Base-by-base conservation (phyloP, 1,140 invertebrate species). In the Nasonia longicornis region DNA sequence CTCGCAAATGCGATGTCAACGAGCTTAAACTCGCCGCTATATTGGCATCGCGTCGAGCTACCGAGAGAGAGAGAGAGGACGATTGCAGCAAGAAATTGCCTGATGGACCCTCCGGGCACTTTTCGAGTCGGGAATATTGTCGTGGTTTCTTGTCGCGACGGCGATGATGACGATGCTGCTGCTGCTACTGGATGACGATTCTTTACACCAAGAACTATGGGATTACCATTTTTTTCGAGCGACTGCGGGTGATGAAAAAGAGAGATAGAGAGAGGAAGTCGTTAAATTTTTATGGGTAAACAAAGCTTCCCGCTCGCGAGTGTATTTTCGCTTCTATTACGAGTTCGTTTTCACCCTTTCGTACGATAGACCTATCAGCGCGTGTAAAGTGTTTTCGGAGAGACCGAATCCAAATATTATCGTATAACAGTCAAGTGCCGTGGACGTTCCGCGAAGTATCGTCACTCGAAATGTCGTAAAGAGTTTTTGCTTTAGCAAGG, bases 1-100 rank as follows among this genome's bases (percentile, higher is more conserved):
- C 89, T 88, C 86, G 86, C 86, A 82, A 86, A 77, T 84, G 67
- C 82, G 81, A 85, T 89, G 88, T 90, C 89, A 89, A 90, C 87
- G 85, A 90, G 89, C 85, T 87, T 85, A 88, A 35, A 89, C 86
- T 89, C 78, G 71, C 84, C 83, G 38, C 38, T 42, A 42, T 42
- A 85, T 83, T 84, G 83, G 67, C 63, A 22, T 48, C 26, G 31
- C 31, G 31, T 35, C 3, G 26, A 26, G 79, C 76, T 22, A 38
- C 38, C 38, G 66, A 66, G 31, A 72, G 81, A 72, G 81, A 0
- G 4, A 35, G 31, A 35, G 31, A 63, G 48, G 72, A 79, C 83
- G 80, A 81, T 82, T 79, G 83, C 48, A 38, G 22, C 71, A 79
- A 84, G 81, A 80, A 80, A 82, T 82, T 77, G 72, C 81, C 74